Evolutionary conservation across 2,888 invertebrate species (phyloP), one percentile per base, ranked within the genome.

Genomic region (Gnatocerus cornutus): DNA sequence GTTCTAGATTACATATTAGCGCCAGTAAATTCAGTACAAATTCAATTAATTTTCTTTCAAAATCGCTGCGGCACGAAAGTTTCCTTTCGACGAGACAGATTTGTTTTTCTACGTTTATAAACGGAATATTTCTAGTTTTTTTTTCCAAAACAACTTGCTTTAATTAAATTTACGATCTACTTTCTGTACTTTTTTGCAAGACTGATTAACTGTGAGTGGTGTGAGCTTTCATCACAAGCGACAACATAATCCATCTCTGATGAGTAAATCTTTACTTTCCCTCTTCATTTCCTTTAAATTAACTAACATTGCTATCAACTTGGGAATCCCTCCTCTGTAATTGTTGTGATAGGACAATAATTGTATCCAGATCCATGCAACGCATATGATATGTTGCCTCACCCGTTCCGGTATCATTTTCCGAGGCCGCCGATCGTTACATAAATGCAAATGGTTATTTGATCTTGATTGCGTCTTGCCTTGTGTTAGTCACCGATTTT

Each of bases 321-420:
- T 4, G 62, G 27, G 30, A 33, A 14, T 48, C 48, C 27, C 13
- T 30, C 52, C 12, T n/a, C 41, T 52, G 29, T 27, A 21, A 43
- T 39, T 50, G 39, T 50, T n/a, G 2, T 13, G 12, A 27, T 7
- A 7, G 10, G 16, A 21, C 30, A 50, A 59, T 59, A 21, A 21
- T 21, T 21, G 21, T 59, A 61, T 50, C 3, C 63, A 13, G 53
- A 63, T 43, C 7, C 69, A 66, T 70, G 67, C 67, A 70, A 70
- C 45, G 58, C 50, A 61, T 50, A 62, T 62, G 27, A 56, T 61
- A 62, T 55, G 58, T 70, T 70, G 67, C 70, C 70, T 70, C 70
- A 67, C 70, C 70, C 67, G 61, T 70, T 70, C 70, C 70, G 70
- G 70, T 70, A 62, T 70, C 67, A 67, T 62, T 70, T 70, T 62